These are phyloP conservation scores for Alectoris magna DNA, from an alignment of 2,797 vertebrate species.

Conservation along the genomic window DNA sequence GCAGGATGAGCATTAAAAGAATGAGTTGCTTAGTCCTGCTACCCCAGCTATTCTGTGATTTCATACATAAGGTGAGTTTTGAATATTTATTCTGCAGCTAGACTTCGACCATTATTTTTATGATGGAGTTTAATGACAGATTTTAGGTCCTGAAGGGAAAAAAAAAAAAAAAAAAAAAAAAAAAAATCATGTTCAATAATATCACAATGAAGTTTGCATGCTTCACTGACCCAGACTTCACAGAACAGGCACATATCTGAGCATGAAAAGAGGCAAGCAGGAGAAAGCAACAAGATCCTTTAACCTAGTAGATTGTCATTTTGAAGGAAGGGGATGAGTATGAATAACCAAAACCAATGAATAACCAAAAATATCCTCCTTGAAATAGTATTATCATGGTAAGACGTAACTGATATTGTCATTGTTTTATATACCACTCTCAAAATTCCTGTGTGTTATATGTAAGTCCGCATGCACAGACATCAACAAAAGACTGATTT, in stretches of 20 bases:
- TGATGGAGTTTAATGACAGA: not conserved
- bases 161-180: not conserved
- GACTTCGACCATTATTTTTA: not conserved
- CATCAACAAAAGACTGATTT: not conserved
- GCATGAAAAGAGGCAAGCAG: not conserved
- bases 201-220: rapidly evolving
- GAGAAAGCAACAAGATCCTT: not conserved
- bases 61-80: not conserved
- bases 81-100: not conserved
- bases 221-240: not conserved
- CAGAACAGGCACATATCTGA: rapidly evolving
- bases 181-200: not conserved
- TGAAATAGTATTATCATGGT: not conserved
- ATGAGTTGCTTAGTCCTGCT: not conserved
- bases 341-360: not conserved
- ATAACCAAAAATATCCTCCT: not conserved
- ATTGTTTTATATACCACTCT: not conserved
- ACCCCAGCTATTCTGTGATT: not conserved
- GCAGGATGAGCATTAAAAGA: not conserved
- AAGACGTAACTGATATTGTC: not conserved
- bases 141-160: not conserved
- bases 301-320: not conserved
- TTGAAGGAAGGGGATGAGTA: not conserved
- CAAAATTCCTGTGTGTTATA: not conserved
- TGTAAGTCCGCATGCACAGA: rapidly evolving